Evolutionary conservation across 2,888 invertebrate species (phyloP), one percentile per base, ranked within the genome.

Genomic region (Meteorus cinctellus): DNA sequence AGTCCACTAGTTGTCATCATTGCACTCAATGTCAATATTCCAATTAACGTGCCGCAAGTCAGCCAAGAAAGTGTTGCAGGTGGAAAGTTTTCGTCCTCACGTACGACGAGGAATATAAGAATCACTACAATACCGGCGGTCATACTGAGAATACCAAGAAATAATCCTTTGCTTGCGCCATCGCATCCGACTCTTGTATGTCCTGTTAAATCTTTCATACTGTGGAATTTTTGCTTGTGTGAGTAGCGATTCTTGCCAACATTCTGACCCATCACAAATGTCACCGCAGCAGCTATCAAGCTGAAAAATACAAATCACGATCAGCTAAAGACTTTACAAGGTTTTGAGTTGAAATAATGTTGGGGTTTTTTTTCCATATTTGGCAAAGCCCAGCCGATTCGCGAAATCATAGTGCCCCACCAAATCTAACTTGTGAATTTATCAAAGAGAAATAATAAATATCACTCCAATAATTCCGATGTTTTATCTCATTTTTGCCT

Each of bases 181-280:
- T 91, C 90, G 80, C 92, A 92, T 75, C 91, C 91, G 1, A 91
- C 89, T 76, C 83, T 81, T 2, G 84, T 84, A 65, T 85, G 84
- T 66, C 81, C 82, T 74, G 83, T 80, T 59, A 85, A 75, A 19
- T 87, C 88, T 76, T 88, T 90, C 75, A 80, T 86, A 62, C 85
- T 85, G 77, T 89, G 88, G 51, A 87, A 86, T 68, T 89, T 87
- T 34, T 86, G 84, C 76, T 87, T 86, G 69, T 85, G 83, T 31
- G 82, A 79, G 14, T 87, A 81, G n/a, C 88, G 85, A 75, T 85
- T 86, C 12, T 88, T 84, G 1, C 91, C 91, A 1, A 91, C 91
- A 80, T 91, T 91, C 76, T 90, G 90, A 78, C 92, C 92, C 90
- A 92, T 91, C 51, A 92, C 90, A 82, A 91, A 92, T 1, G 91